phyloP scores from a whole-genome alignment of 2,888 invertebrate species.

The Phasia obesa region DNA sequence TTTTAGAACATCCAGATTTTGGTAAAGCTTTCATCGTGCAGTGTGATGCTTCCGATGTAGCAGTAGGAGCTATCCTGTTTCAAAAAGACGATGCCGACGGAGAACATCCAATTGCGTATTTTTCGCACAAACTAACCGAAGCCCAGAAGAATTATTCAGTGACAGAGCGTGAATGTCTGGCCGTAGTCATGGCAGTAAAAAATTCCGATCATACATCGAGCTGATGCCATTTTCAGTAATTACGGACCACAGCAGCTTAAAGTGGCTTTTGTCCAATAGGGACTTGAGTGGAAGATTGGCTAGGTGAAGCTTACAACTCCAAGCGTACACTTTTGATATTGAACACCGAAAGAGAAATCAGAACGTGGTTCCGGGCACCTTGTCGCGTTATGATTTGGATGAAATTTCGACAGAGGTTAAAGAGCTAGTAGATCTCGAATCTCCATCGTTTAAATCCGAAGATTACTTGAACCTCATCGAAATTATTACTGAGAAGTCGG shows the following conservation, averaged over 20 bases:
- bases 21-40: conserved; percentile 1
- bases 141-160: no score
- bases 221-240: no score
- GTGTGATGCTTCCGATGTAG: conserved; percentile 49
- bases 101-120: no score
- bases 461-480: background rate
- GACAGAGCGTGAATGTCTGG: no score
- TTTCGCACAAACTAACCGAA: no score
- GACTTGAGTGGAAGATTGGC: background rate
- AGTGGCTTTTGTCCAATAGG: background rate
- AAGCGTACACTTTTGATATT: background rate
- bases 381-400: background rate
- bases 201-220: no score
- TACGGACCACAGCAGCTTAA: no score
- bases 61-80: no score
- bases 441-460: background rate
- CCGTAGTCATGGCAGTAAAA: no score
- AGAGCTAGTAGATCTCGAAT: no score
- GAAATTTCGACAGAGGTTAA: background rate
- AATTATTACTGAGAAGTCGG: no score
- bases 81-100: no score
- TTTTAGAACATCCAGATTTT: background rate
- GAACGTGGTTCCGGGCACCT: background rate
- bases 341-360: background rate
- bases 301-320: background rate